These are phyloP conservation scores for Metalampra italica DNA, from an alignment of 2,888 invertebrate species.

Conservation along the genomic window DNA sequence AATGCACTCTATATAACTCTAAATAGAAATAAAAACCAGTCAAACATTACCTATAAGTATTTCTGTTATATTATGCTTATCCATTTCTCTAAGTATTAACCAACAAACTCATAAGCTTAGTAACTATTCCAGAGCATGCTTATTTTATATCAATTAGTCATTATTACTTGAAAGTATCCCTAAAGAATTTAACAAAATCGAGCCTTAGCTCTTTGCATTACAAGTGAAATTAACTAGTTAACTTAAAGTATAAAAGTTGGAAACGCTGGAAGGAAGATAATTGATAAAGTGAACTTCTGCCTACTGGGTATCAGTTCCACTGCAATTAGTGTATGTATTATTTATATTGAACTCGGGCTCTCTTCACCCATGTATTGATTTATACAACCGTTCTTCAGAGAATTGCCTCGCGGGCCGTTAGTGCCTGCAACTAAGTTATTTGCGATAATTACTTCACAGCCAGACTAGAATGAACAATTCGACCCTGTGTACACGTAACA, in stretches of 20 bases:
- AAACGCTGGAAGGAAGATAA: constrained; percentile 33
- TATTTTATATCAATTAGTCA: too few relatives aligned
- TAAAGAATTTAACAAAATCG: background rate
- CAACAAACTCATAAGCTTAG: too few relatives aligned
- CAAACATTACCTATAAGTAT: too few relatives aligned
- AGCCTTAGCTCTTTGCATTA: background rate
- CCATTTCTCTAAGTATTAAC: too few relatives aligned
- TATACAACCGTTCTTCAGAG: constrained; percentile 43
- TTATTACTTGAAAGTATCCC: too few relatives aligned
- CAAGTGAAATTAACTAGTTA: background rate
- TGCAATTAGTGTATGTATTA: constrained; percentile 52
- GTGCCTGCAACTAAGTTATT: constrained; percentile 51
- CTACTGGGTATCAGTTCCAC: constrained; percentile 49
- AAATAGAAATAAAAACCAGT: too few relatives aligned
- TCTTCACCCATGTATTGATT: constrained; percentile 56
- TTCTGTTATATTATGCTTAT: too few relatives aligned
- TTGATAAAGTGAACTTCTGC: constrained; percentile 43
- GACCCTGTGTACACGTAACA: constrained; percentile 11
- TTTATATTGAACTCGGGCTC: constrained; percentile 37
- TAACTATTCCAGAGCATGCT: too few relatives aligned
- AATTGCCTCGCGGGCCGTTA: constrained; percentile 31
- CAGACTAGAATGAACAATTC: constrained; percentile 38
- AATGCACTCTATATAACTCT: too few relatives aligned
- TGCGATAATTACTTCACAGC: constrained; percentile 51
- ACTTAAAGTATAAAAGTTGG: constrained; percentile 15